Conservation (phyloP, 1,140 invertebrate species). For the Drosophila chauvacae region DNA sequence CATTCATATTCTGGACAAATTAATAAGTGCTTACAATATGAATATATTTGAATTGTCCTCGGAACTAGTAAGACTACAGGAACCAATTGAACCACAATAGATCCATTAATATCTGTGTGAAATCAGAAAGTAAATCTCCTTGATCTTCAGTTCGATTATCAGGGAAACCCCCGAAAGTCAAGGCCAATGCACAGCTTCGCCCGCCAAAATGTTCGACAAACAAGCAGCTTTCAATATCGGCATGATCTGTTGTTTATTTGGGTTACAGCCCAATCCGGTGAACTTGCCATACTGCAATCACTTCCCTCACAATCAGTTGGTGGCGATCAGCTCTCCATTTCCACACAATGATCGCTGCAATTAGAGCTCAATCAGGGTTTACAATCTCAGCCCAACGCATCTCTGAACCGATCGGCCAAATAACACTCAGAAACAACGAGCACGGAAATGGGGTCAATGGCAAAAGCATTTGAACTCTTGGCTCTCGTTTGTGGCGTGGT, state of each 20-base stretch:
- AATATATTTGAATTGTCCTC: background rate
- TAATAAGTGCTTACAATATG: no score
- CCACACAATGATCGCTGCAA: conserved; percentile 53
- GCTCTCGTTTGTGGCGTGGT: conserved; percentile 27
- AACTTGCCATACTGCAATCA: conserved; percentile 51
- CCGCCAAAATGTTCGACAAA: conserved; percentile 18
- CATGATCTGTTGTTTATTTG: conserved; percentile 21
- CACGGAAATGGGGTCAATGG: conserved; percentile 70
- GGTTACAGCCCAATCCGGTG: conserved; percentile 44
- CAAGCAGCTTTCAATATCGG: conserved; percentile 26
- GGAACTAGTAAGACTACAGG: background rate
- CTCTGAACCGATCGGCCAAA: conserved; percentile 24
- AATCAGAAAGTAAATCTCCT: conserved; percentile 29
- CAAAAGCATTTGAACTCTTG: conserved; percentile 80
- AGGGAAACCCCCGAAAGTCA: conserved; percentile 31
- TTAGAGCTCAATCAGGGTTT: conserved; percentile 50
- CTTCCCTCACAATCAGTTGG: conserved; percentile 48
- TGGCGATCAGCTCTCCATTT: conserved; percentile 39
- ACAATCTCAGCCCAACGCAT: conserved; percentile 32
- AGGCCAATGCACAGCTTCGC: conserved; percentile 23
- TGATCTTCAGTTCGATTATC: conserved; percentile 1
- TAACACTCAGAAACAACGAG: conserved; percentile 8
- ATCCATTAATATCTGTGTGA: background rate
- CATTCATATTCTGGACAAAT: no score
- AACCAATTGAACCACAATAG: background rate